phyloP scores from a whole-genome alignment of 1,140 invertebrate species.

The Macrocentrus cingulum region DNA sequence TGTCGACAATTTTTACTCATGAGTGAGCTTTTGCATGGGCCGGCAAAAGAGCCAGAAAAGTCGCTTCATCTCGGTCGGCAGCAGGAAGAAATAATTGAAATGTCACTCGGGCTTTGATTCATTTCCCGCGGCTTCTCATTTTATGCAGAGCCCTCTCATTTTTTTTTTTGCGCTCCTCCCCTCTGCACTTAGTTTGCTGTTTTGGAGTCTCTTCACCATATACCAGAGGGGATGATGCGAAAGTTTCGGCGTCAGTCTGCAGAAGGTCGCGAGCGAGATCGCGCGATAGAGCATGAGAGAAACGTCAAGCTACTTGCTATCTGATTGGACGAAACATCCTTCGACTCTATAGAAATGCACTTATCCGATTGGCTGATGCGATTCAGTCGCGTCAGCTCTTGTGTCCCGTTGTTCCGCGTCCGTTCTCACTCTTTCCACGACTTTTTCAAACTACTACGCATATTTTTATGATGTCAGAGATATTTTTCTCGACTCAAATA shows the following conservation, averaged over 20 bases:
- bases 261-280: conserved; percentile 37
- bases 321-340: conserved; percentile 52
- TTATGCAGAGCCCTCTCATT: conserved; percentile 36
- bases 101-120: conserved; percentile 48
- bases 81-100: conserved; percentile 51
- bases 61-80: conserved; percentile 15
- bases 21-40: conserved; percentile 2
- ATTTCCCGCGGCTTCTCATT: conserved; percentile 47
- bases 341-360: conserved; percentile 51
- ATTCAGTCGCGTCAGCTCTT: conserved; percentile 53
- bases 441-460: not conserved
- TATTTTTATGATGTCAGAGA: not conserved
- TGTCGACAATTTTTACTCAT: conserved; percentile 15
- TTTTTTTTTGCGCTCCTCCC: not conserved
- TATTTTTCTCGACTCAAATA: not conserved
- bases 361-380: conserved; percentile 57
- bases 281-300: conserved; percentile 54
- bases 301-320: conserved; percentile 54
- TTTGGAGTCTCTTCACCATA: conserved; percentile 15
- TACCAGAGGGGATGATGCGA: conserved; percentile 5
- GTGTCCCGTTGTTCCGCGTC: conserved; percentile 32
- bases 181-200: not conserved
- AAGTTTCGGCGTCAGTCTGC: conserved; percentile 20
- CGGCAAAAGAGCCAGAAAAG: conserved; percentile 12
- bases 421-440: not conserved